A percentile compares a stretch with the other conserved stretches of the same genome.
These are phyloP conservation scores for Drosophila arawakana DNA, from an alignment of 1,140 invertebrate genomes.

Conservation along the genomic window DNA sequence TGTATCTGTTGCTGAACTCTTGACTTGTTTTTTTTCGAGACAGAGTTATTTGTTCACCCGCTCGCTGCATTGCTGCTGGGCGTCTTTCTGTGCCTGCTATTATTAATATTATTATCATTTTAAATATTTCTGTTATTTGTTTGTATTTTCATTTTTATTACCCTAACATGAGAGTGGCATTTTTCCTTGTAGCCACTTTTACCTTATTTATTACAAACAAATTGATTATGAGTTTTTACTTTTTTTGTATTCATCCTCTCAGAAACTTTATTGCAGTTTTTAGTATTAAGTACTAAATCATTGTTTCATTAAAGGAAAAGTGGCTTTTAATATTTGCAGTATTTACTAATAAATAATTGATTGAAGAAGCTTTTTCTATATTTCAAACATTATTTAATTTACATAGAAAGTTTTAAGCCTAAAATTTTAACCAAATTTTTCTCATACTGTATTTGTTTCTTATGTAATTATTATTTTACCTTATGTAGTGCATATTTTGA, in stretches of 20 bases:
- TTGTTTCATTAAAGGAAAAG: neutral
- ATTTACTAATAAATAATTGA: too few species aligned
- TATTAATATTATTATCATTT: constrained; percentile 8
- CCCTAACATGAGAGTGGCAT: constrained; percentile 9
- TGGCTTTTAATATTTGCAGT: neutral
- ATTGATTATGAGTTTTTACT: neutral
- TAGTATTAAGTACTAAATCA: neutral
- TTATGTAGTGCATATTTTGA: too few species aligned
- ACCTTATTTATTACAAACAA: neutral
- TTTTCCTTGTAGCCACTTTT: neutral
- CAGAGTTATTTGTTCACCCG: constrained; percentile 30
- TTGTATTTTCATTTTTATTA: constrained; percentile 24
- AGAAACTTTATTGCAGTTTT: neutral
- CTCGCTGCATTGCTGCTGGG: constrained; percentile 62
- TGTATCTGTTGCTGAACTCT: constrained; percentile 1
- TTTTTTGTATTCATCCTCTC: neutral
- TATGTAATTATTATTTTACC: too few species aligned
- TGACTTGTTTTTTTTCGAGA: constrained; percentile 11
- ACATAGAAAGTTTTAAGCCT: too few species aligned
- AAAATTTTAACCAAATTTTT: too few species aligned
- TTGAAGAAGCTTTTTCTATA: too few species aligned
- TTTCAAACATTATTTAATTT: too few species aligned
- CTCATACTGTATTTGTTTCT: too few species aligned
- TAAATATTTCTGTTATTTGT: constrained; percentile 8
- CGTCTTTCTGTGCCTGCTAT: constrained; percentile 22